Base-by-base conservation (phyloP, 2,797 vertebrate species). In the Alcedo atthis region DNA sequence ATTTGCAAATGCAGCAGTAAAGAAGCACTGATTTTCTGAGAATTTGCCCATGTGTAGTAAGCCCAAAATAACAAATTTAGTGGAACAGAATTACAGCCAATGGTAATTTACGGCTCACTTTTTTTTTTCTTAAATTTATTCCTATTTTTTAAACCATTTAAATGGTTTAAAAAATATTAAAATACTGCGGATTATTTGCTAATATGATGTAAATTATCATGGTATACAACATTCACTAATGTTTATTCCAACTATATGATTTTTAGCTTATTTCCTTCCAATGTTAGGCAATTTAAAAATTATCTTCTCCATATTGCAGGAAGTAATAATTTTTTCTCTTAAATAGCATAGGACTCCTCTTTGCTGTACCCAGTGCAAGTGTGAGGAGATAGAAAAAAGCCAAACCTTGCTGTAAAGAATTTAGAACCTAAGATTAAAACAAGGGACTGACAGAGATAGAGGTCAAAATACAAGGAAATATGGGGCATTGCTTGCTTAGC, bases 1-100 rank as follows among this genome's bases (percentile, higher is more conserved):
- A 73, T 93, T 91, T 97, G 81, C 42, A 85, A 80, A 90, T 90
- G 76, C 75, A 86, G 76, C 57, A 81, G 45, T 61, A 89, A 73
- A 80, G 91, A 70, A 83, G 40, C 54, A 69, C 12, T n/a, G 6
- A 17, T 80, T 95, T 88, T 84, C 90, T 89, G 59, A 62, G 79
- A 84, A 80, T 93, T 93, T 70, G 43, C 42, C 51, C 30, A 12
- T 90, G 62, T 55, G 54, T 62, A 80, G 30, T 2, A 2, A 88
- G 79, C 68, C 61, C 81, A 85, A 80, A 88, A 35, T 68, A 86
- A 82, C 57, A 77, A 77, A 91, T 86, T 61, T 84, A 78, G 77
- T 93, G 66, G 66, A 90, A 78, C 10, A 89, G 75, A 91, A 89
- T 90, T 87, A 61, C 61, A 93, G 64, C 71, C 64, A 81, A 58